phyloP scores from a whole-genome alignment of 2,888 invertebrate genomes.

The Archaeoteleia sp. region DNA sequence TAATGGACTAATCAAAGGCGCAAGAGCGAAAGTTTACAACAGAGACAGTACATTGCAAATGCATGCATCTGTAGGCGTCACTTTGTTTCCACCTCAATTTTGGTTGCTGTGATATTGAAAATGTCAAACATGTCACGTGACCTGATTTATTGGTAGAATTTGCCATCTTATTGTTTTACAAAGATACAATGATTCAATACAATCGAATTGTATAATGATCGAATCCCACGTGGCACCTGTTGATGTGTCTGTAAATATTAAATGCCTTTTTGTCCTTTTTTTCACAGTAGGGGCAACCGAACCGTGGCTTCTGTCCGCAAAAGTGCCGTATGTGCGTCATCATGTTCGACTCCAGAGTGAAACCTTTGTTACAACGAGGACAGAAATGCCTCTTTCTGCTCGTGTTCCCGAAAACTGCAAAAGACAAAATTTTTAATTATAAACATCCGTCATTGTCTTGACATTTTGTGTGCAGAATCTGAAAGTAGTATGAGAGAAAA shows the following conservation, averaged over 20 bases:
- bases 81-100: no score
- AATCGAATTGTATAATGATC: constrained; percentile 57
- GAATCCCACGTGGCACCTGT: constrained; percentile 59
- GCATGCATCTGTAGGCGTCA: no score
- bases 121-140: no score
- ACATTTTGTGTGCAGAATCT: no score
- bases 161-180: no score
- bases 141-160: no score
- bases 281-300: constrained; percentile 65
- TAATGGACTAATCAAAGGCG: no score
- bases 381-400: constrained; percentile 56
- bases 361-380: constrained; percentile 63
- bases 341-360: constrained; percentile 60
- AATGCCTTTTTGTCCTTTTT: constrained; percentile 60
- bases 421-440: constrained; percentile 21
- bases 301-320: constrained; percentile 59
- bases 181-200: constrained; percentile 47
- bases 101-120: no score
- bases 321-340: constrained; percentile 45
- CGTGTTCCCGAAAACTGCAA: constrained; percentile 21
- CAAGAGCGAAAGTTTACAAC: no score
- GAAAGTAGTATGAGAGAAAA: no score
- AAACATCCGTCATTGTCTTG: constrained; percentile 3
- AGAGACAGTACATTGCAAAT: no score
- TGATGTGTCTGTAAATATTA: constrained; percentile 65